Conservation (phyloP, 1,140 invertebrate species). For the Drosophila arizonae region DNA sequence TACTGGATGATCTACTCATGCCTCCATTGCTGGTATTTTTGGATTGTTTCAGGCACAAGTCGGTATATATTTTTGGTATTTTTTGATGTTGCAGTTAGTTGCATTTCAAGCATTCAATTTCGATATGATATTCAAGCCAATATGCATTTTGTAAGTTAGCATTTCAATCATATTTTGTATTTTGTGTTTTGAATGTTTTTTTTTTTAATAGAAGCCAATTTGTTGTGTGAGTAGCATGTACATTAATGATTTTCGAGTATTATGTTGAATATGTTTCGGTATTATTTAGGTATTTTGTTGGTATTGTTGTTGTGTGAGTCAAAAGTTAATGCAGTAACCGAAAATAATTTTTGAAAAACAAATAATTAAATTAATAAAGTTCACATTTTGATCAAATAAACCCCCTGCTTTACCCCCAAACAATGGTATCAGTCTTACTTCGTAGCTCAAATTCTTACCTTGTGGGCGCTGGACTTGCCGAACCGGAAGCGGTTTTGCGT, state of each 20-base stretch:
- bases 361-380: slow-evolving; percentile 64
- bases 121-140: slow-evolving; percentile 58
- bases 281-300: slow-evolving; percentile 41
- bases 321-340: slow-evolving; percentile 65
- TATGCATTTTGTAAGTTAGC: slow-evolving; percentile 57
- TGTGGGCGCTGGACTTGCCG: slow-evolving; percentile 87
- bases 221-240: slow-evolving; percentile 54
- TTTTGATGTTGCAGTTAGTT: slow-evolving; percentile 63
- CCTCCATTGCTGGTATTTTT: slow-evolving; percentile 84
- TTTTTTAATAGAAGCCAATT: slow-evolving; percentile 45
- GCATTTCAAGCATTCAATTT: slow-evolving; percentile 62
- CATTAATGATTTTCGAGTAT: slow-evolving; percentile 27
- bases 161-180: slow-evolving; percentile 21
- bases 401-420: slow-evolving; percentile 12
- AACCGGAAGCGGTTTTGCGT: slow-evolving; percentile 89
- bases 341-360: slow-evolving; percentile 67
- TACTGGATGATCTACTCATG: slow-evolving; percentile 94
- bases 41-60: slow-evolving; percentile 52
- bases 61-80: slow-evolving; percentile 26
- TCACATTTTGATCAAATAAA: slow-evolving; percentile 31
- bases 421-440: not conserved
- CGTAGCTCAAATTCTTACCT: slow-evolving; percentile 84
- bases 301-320: slow-evolving; percentile 56
- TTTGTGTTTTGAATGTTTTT: slow-evolving; percentile 5
- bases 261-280: slow-evolving; percentile 6